Base-by-base conservation (phyloP, 2,797 vertebrate species). In the Melanogrammus aeglefinus region DNA sequence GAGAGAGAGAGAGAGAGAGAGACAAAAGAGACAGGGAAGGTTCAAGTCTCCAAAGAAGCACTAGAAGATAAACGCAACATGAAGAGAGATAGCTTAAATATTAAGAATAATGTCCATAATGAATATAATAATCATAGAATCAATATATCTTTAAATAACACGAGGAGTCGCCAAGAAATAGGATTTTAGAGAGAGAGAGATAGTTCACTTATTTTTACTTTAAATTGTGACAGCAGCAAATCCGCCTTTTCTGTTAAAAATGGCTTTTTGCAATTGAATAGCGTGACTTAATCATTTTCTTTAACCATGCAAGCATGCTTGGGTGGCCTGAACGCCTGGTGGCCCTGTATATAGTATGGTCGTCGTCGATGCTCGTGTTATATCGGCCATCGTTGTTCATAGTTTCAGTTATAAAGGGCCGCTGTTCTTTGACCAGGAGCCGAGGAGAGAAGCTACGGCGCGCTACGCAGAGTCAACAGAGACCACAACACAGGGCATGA, bases 241-340 rank as follows among this genome's bases (percentile, higher is more conserved):
- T 66, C 80, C 80, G 75, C 57, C 76, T 79, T 81, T 76, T 86
- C 88, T 84, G 83, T 71, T 82, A 89, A 81, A 91, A 87, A 87
- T 83, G 88, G 84, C 85, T 80, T 91, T 89, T 90, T 86, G 80
- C 84, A 33, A 81, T 88, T 79, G 86, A 90, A 90, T 91, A 89
- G 90, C 86, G 75, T 86, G 88, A 63, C 57, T 63, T 63, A 9
- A 63, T 63, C 35, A 14, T 63, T 63, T n/a, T 87, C 91, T 92
- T 88, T 75, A 87, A 91, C 93, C 94, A 95, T 95, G 94, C 94
- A 93, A 90, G 94, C 94, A 95, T 94, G 94, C 94, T 91, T 89
- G 84, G 91, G 92, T 87, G 89, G 91, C 91, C 92, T 80, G 86
- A 88, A 89, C 84, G 88, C 87, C 91, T 89, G 89, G 89, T 90